phyloP scores from a whole-genome alignment of 2,113 vertebrate species.

The Bucco capensis region DNA sequence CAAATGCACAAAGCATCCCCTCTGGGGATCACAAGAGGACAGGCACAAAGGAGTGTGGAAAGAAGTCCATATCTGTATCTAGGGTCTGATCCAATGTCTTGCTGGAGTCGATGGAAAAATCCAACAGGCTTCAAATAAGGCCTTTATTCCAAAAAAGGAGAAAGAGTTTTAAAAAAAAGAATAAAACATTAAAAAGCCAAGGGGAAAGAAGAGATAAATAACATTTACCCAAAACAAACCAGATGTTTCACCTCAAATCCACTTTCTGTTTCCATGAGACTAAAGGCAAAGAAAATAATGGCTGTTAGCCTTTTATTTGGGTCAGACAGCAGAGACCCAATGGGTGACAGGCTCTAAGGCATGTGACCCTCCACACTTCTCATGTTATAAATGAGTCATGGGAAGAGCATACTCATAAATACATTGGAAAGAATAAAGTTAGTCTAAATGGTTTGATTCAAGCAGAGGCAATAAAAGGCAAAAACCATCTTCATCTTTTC shows the following conservation, averaged over 20 bases:
- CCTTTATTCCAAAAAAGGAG: background rate
- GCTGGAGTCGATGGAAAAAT: background rate
- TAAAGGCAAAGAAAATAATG: constrained; percentile 31
- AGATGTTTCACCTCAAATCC: constrained; percentile 63
- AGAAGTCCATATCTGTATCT: background rate
- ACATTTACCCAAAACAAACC: constrained; percentile 51
- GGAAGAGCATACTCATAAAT: constrained; percentile 27
- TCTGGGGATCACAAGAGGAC: background rate
- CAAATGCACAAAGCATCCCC: background rate
- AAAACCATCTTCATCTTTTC: background rate
- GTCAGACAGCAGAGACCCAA: background rate
- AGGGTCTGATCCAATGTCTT: background rate
- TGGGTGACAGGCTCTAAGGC: background rate
- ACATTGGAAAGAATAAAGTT: background rate
- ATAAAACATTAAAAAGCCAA: background rate
- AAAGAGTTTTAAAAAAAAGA: background rate
- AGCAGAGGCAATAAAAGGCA: background rate
- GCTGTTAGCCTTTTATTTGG: constrained; percentile 5
- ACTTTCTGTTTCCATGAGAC: constrained; percentile 59
- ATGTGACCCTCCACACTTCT: background rate
- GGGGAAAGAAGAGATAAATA: constrained; percentile 37
- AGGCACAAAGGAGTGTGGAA: background rate
- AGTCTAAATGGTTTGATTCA: background rate
- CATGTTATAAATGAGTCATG: constrained; percentile 20
- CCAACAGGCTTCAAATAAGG: background rate